phyloP scores from a whole-genome alignment of 2,113 vertebrate species.

The Apeltes quadracus region DNA sequence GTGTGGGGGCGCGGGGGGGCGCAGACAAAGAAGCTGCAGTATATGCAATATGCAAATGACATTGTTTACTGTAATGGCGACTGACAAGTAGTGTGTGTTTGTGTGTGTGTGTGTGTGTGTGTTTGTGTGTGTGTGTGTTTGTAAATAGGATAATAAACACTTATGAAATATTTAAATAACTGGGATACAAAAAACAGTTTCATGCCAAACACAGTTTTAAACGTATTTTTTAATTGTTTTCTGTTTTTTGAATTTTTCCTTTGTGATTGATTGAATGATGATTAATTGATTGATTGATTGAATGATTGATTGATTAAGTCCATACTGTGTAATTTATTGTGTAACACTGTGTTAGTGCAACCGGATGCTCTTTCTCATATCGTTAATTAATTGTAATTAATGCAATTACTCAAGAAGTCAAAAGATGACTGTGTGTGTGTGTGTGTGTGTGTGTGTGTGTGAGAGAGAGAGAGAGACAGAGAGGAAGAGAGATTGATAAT shows the following conservation, averaged over 20 bases:
- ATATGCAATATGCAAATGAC: slow-evolving; percentile 28
- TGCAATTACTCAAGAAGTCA: too few species aligned
- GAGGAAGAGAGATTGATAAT: too few species aligned
- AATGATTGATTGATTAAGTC: too few species aligned
- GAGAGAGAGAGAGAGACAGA: too few species aligned
- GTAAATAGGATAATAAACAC: background rate
- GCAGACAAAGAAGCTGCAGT: slow-evolving; percentile 39
- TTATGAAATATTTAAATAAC: slow-evolving; percentile 9
- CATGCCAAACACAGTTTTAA: background rate
- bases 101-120: slow-evolving; percentile 5
- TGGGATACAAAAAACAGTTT: slow-evolving; percentile 6
- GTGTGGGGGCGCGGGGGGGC: background rate
- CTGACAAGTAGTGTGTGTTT: slow-evolving; percentile 14
- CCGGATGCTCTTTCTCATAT: background rate
- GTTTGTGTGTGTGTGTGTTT: background rate
- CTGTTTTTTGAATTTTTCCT: too few species aligned
- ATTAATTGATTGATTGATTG: too few species aligned
- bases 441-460: background rate
- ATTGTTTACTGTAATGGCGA: slow-evolving; percentile 8
- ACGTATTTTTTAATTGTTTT: too few species aligned
- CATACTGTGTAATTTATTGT: background rate
- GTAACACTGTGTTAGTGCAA: background rate
- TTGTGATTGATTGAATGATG: too few species aligned
- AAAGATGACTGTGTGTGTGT: background rate
- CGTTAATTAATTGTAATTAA: background rate